Conservation (phyloP, 2,113 vertebrate species). For the Polypterus bichir region DNA sequence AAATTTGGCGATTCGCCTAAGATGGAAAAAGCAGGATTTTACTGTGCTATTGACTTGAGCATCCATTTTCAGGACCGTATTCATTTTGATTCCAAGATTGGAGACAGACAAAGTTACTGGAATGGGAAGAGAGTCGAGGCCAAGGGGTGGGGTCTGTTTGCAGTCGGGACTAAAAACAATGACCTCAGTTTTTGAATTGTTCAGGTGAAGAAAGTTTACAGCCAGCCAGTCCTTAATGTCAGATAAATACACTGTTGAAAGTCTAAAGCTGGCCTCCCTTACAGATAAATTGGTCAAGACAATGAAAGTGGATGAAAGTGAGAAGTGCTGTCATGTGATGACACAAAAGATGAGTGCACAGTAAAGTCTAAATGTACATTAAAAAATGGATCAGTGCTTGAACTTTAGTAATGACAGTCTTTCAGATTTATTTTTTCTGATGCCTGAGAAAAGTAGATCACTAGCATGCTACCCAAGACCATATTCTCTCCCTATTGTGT, state of each 20-base stretch:
- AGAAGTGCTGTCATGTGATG: neutral
- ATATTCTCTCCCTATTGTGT: neutral
- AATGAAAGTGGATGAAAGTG: neutral
- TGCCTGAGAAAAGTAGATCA: neutral
- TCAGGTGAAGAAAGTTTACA: too few species aligned
- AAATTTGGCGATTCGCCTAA: too few species aligned
- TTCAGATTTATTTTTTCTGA: neutral
- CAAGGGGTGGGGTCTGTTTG: too few species aligned
- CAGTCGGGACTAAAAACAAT: too few species aligned
- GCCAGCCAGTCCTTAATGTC: too few species aligned
- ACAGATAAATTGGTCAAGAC: neutral
- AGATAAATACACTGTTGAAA: constrained; percentile 5
- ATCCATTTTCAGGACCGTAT: too few species aligned
- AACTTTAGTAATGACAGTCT: neutral
- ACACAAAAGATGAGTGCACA: neutral
- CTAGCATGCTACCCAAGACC: neutral
- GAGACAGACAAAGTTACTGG: too few species aligned
- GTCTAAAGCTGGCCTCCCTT: neutral
- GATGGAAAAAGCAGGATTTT: too few species aligned
- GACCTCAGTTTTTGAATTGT: too few species aligned
- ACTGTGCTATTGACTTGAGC: too few species aligned
- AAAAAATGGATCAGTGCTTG: neutral
- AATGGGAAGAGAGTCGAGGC: too few species aligned
- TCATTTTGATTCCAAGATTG: too few species aligned
- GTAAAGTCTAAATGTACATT: neutral